Evolutionary conservation across 2,113 vertebrate genomes (phyloP).

Genomic region (Tetrax tetrax): DNA sequence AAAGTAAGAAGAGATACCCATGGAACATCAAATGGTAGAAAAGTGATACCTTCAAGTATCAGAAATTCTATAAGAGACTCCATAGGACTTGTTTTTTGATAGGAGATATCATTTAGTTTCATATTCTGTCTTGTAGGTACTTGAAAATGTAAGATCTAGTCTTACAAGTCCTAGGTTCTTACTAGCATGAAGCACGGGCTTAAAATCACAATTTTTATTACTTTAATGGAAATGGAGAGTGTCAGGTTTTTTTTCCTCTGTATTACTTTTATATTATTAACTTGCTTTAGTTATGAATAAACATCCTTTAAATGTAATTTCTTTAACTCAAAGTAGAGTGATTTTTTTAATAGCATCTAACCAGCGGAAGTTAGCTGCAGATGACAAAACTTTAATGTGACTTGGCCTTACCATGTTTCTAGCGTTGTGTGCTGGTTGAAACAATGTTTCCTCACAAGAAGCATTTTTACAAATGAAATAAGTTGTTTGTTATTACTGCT

Average conservation of each 20-base stretch:
- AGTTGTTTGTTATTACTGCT: background rate
- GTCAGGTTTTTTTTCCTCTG: background rate
- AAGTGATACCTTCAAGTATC: background rate
- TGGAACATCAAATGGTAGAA: background rate
- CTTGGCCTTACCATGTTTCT: background rate
- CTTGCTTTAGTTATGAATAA: slow-evolving; percentile 44
- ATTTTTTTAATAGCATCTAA: slow-evolving; percentile 9
- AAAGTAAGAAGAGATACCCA: background rate
- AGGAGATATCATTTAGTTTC: background rate
- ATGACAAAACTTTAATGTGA: background rate
- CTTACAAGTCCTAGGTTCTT: background rate
- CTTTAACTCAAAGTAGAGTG: background rate
- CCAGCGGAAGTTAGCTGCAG: slow-evolving; percentile 1
- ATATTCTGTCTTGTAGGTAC: background rate
- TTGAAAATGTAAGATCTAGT: background rate
- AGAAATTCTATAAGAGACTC: background rate
- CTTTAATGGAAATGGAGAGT: background rate
- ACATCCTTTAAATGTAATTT: slow-evolving; percentile 3
- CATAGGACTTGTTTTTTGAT: background rate
- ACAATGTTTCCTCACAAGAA: background rate
- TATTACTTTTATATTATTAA: slow-evolving; percentile 28
- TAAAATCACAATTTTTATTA: slow-evolving; percentile 35
- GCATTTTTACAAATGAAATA: background rate
- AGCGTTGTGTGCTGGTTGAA: background rate
- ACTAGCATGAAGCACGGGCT: background rate